Conservation (phyloP, 2,113 vertebrate genomes). For the Dipodomys merriami region DNA sequence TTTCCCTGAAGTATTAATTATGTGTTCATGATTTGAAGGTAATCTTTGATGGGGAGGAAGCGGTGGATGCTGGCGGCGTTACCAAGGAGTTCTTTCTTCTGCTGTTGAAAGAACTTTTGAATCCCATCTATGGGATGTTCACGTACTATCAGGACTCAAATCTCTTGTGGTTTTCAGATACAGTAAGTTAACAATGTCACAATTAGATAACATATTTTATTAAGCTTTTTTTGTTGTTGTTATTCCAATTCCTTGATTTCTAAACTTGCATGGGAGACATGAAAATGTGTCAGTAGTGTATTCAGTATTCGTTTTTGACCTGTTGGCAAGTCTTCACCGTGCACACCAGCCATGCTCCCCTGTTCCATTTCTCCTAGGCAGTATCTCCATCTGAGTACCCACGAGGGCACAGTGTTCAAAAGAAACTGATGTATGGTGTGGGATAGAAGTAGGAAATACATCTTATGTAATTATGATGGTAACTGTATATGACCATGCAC, state of each 20-base stretch:
- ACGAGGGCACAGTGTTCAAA: not conserved
- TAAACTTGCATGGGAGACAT: not conserved
- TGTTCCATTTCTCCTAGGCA: not conserved
- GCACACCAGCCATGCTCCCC: not conserved
- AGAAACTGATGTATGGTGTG: not conserved
- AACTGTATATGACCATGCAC: not conserved
- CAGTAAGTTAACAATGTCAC: conserved; percentile 85
- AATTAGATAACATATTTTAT: not conserved
- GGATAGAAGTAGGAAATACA: not conserved
- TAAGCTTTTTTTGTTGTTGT: conserved; percentile 44
- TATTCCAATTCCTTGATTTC: not conserved
- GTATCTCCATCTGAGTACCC: not conserved
- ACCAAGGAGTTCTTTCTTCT: conserved; percentile 98
- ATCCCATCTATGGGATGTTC: conserved; percentile 98
- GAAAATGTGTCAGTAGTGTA: not conserved
- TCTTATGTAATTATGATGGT: not conserved
- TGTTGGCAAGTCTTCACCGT: not conserved
- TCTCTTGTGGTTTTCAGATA: conserved; percentile 98
- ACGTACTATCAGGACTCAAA: conserved; percentile 95
- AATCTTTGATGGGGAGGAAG: conserved; percentile 98
- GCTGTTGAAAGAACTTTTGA: conserved; percentile 95
- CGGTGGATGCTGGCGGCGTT: conserved; percentile 96
- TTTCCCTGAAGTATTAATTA: conserved; percentile 32
- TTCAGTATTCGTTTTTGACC: not conserved
- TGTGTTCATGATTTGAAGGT: conserved; percentile 86